Conservation (phyloP, 2,797 vertebrate species). For the Meriones psammophilus region DNA sequence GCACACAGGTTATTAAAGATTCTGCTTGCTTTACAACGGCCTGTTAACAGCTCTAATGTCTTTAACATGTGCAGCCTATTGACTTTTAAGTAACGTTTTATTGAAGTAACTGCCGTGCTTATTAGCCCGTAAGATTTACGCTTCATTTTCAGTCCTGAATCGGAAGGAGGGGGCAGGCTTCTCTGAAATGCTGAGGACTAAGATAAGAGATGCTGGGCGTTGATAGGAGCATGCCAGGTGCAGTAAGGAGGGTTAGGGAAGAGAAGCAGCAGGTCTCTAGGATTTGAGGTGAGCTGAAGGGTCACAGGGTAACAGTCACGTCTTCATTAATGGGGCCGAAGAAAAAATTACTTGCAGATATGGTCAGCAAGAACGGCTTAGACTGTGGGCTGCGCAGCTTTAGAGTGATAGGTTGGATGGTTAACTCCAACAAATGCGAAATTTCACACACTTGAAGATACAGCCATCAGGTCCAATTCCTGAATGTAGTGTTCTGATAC, state of each 20-base stretch:
- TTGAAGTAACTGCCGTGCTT: conserved; percentile 91
- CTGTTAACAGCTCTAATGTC: conserved; percentile 91
- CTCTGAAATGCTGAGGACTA: conserved; percentile 55
- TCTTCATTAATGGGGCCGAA: conserved; percentile 81
- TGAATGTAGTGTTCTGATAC: conserved; percentile 52
- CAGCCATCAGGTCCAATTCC: background rate
- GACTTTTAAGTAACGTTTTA: conserved; percentile 92
- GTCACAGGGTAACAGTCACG: conserved; percentile 63
- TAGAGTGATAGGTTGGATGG: conserved; percentile 53
- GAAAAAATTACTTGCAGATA: conserved; percentile 88
- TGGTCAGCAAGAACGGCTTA: conserved; percentile 76
- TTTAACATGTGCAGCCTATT: conserved; percentile 92
- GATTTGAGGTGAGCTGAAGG: conserved; percentile 60
- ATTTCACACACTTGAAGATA: conserved; percentile 1
- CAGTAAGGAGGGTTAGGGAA: conserved; percentile 11
- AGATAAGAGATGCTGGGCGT: conserved; percentile 59
- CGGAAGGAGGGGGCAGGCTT: conserved; percentile 77
- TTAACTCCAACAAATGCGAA: conserved; percentile 53
- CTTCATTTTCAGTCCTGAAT: conserved; percentile 90
- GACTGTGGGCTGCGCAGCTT: conserved; percentile 14
- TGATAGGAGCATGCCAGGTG: conserved; percentile 45
- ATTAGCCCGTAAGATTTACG: conserved; percentile 92
- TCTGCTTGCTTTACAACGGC: conserved; percentile 91
- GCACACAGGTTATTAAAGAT: conserved; percentile 89
- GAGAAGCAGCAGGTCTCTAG: conserved; percentile 46